Conservation (phyloP, 2,888 invertebrate species). For the Campopleginae sp. region DNA sequence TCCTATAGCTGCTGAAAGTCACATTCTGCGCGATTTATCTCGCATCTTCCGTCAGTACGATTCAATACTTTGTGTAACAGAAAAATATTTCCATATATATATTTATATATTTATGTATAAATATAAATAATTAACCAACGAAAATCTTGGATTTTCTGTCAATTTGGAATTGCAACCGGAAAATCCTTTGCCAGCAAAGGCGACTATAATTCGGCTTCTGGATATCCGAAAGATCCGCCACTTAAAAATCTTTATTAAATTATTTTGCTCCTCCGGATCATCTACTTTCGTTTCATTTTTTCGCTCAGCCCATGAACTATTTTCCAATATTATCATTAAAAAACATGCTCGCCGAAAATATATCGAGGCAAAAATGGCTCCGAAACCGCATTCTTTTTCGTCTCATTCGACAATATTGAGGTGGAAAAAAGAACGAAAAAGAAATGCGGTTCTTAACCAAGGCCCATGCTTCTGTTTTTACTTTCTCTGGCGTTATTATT, state of each 20-base stretch:
- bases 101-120: not conserved
- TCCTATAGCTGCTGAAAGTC: constrained; percentile 28
- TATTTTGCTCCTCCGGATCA: not conserved
- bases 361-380: constrained; percentile 17
- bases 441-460: constrained; percentile 27
- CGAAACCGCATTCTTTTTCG: not conserved
- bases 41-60: constrained; percentile 4
- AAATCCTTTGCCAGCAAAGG: constrained; percentile 70
- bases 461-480: constrained; percentile 54
- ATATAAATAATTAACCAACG: constrained; percentile 25
- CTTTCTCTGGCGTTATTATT: constrained; percentile 20
- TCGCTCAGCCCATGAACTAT: constrained; percentile 41
- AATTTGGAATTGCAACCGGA: not conserved
- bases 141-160: not conserved
- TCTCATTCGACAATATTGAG: constrained; percentile 20
- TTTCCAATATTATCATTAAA: constrained; percentile 53
- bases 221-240: not conserved
- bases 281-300: constrained; percentile 60
- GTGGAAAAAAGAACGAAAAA: constrained; percentile 22
- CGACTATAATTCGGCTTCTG: constrained; percentile 15
- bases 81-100: constrained; percentile 20
- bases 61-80: constrained; percentile 11
- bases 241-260: not conserved
- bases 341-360: constrained; percentile 48
- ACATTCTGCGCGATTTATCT: constrained; percentile 42